Evolutionary conservation across 2,797 vertebrate species (phyloP).

Genomic region (Glyptemys insculpta): DNA sequence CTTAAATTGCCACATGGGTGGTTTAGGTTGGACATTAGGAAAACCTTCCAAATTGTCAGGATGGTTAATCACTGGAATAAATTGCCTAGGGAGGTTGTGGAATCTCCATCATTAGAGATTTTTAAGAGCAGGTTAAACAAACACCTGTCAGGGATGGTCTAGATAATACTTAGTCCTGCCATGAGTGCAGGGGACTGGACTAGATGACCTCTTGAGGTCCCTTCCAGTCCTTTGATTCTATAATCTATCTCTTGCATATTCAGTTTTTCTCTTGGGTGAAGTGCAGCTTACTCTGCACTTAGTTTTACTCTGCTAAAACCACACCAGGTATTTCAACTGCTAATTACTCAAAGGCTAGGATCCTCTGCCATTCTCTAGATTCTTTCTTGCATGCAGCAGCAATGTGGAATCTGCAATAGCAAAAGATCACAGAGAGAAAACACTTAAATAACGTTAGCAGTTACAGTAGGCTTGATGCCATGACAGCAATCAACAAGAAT

Average conservation of each 20-base stretch:
- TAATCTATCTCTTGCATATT: neutral
- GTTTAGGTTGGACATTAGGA: too few relatives aligned
- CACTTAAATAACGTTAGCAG: neutral
- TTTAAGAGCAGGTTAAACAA: too few relatives aligned
- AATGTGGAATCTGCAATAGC: neutral
- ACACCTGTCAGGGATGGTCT: too few relatives aligned
- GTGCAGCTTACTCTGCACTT: neutral
- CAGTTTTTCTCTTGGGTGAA: neutral
- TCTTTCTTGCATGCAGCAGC: neutral
- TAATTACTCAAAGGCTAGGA: neutral
- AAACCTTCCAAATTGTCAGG: too few relatives aligned
- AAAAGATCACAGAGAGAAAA: accelerated
- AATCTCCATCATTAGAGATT: too few relatives aligned
- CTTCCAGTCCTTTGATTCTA: too few relatives aligned
- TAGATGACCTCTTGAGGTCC: too few relatives aligned
- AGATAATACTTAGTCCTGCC: too few relatives aligned
- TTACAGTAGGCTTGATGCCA: neutral
- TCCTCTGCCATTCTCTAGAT: neutral
- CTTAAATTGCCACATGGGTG: too few relatives aligned
- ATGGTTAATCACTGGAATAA: too few relatives aligned
- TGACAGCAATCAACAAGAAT: neutral
- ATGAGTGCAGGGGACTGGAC: too few relatives aligned
- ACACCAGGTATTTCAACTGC: neutral
- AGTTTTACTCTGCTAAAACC: neutral
- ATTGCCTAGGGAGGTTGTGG: too few relatives aligned